phyloP scores from a whole-genome alignment of 2,888 invertebrate genomes.

The Microctonus hyperodae region DNA sequence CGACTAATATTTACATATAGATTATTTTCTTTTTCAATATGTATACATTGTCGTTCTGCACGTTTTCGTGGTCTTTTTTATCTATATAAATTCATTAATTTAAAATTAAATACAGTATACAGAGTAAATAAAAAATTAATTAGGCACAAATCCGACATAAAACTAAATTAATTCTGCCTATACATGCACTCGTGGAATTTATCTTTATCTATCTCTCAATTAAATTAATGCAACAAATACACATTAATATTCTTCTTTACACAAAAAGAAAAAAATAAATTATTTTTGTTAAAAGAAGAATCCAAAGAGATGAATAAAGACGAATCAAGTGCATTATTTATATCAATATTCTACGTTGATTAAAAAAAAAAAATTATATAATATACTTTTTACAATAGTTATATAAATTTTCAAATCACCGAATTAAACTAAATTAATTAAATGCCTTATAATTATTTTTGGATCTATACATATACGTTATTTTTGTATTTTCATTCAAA shows the following conservation, averaged over 20 bases:
- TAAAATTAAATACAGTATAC: too few relatives aligned
- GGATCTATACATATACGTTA: neutral
- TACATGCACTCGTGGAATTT: neutral
- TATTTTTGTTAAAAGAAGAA: neutral
- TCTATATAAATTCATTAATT: too few relatives aligned
- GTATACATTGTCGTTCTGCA: conserved; percentile 43
- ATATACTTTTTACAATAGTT: too few relatives aligned
- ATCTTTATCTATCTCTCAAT: neutral
- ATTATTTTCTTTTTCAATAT: conserved; percentile 42
- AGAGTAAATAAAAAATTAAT: too few relatives aligned
- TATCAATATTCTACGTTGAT: too few relatives aligned
- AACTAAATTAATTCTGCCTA: neutral
- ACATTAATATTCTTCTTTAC: neutral
- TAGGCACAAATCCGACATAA: neutral
- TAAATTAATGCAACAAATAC: neutral
- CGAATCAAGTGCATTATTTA: too few relatives aligned
- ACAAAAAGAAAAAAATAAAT: neutral
- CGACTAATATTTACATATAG: too few relatives aligned
- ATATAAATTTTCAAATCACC: too few relatives aligned
- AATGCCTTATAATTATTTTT: too few relatives aligned
- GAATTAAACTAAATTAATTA: too few relatives aligned
- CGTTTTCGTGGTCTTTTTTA: too few relatives aligned
- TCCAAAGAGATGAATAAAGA: neutral
- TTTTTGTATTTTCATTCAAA: neutral
- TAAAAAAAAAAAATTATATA: too few relatives aligned